Evolutionary conservation across 23 tunicate genomes (phyloP).

Genomic region (Trididemnum miniatum): DNA sequence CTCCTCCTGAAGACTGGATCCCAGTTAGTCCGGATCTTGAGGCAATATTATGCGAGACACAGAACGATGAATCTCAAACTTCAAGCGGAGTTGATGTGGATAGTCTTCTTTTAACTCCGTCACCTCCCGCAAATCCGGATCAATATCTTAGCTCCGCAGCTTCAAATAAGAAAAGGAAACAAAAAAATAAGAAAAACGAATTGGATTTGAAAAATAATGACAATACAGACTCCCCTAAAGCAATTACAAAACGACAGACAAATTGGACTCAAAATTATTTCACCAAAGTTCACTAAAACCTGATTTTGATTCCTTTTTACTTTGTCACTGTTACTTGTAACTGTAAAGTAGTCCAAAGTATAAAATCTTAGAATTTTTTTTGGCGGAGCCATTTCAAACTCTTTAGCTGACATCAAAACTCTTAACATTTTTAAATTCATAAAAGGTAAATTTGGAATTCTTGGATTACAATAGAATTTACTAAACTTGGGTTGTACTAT

Average conservation of each 20-base stretch:
- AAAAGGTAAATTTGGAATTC: too few species aligned
- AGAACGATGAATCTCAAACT: slow-evolving; percentile 37
- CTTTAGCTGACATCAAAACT: too few species aligned
- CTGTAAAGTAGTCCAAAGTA: too few species aligned
- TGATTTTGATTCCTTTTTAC: too few species aligned
- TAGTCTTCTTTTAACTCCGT: background rate
- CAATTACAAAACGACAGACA: background rate
- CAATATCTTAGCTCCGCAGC: slow-evolving; percentile 9
- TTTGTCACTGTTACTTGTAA: too few species aligned
- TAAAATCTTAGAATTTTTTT: too few species aligned
- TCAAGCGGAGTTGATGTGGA: background rate
- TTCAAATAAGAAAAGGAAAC: background rate
- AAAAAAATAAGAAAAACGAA: slow-evolving; percentile 4
- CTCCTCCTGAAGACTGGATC: slow-evolving; percentile 70
- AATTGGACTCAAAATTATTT: background rate
- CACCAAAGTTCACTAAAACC: background rate
- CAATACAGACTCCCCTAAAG: background rate
- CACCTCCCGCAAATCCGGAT: slow-evolving; percentile 3
- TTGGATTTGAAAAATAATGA: background rate
- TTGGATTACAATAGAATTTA: too few species aligned
- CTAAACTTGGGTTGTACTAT: too few species aligned
- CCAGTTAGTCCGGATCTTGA: slow-evolving; percentile 63
- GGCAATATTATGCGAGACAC: slow-evolving; percentile 71
- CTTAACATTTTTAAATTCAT: too few species aligned
- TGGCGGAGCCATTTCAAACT: too few species aligned